These are phyloP conservation scores for Tachypleus tridentatus DNA, from an alignment of 1,140 invertebrate species.

Conservation along the genomic window DNA sequence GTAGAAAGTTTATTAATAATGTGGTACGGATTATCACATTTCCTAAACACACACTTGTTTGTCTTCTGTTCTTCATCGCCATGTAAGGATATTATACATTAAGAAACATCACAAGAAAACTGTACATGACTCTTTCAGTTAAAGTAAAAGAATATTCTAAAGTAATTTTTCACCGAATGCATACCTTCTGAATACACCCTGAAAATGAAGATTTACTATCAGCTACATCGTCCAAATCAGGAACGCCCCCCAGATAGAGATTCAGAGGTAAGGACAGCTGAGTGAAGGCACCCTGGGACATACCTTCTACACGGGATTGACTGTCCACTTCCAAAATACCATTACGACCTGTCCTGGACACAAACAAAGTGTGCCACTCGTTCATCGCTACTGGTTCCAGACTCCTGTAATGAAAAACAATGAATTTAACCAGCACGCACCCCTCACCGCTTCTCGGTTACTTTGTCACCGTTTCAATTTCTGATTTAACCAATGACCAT, in stretches of 20 bases:
- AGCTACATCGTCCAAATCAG: conserved; percentile 59
- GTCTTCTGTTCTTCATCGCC: too few species aligned
- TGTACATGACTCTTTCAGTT: too few species aligned
- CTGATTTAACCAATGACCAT: too few species aligned
- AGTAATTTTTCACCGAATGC: conserved; percentile 4
- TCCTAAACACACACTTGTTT: too few species aligned
- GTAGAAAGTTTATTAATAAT: too few species aligned
- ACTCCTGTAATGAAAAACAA: conserved; percentile 42
- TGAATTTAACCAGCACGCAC: too few species aligned
- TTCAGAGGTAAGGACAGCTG: conserved; percentile 69
- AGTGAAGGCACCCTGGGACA: conserved; percentile 66
- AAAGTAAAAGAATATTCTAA: too few species aligned
- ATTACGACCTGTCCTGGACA: conserved; percentile 74
- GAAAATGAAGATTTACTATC: conserved; percentile 56
- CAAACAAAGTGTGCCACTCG: conserved; percentile 70
- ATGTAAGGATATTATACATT: too few species aligned
- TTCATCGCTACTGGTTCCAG: conserved; percentile 54
- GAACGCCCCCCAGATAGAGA: conserved; percentile 76
- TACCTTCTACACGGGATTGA: conserved; percentile 49
- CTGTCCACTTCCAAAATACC: conserved; percentile 69
- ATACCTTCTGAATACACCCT: conserved; percentile 77
- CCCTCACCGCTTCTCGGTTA: too few species aligned
- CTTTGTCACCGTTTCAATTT: too few species aligned
- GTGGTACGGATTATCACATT: too few species aligned
- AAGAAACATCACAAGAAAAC: too few species aligned